A percentile compares a stretch with the other conserved stretches of the same genome.
Evolutionary conservation across 1,140 invertebrate genomes (phyloP).

Genomic region (Periplaneta americana): DNA sequence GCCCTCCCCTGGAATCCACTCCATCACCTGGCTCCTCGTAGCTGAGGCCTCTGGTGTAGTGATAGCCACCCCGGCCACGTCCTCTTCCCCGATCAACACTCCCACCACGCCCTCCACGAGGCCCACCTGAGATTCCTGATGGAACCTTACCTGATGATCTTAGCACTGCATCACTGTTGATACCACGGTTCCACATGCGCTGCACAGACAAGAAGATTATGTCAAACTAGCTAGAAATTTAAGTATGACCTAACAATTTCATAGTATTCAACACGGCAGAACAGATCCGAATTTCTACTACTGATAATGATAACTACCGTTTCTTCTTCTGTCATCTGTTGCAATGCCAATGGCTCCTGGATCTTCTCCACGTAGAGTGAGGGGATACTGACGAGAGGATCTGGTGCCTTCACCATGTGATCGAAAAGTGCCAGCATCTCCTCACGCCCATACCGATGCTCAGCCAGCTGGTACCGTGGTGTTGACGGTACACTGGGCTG

Average conservation of each 20-base stretch:
- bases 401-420: slow-evolving; percentile 58
- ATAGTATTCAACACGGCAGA: too few relatives aligned
- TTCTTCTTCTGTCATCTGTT: slow-evolving; percentile 76
- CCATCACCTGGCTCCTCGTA: slow-evolving; percentile 43
- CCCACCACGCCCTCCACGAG: slow-evolving; percentile 47
- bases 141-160: slow-evolving; percentile 34
- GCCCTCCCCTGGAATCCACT: slow-evolving; percentile 38
- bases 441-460: slow-evolving; percentile 77
- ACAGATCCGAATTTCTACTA: too few relatives aligned
- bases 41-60: slow-evolving; percentile 48
- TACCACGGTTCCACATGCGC: slow-evolving; percentile 51
- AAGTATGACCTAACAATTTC: too few relatives aligned
- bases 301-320: too few relatives aligned
- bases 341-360: slow-evolving; percentile 69
- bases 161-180: slow-evolving; percentile 49
- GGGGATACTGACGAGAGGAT: slow-evolving; percentile 54
- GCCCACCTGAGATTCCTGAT: background rate
- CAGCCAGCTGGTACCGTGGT: slow-evolving; percentile 58
- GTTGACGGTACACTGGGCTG: slow-evolving; percentile 27
- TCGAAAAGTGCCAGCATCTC: slow-evolving; percentile 83
- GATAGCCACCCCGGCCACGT: slow-evolving; percentile 46
- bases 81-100: slow-evolving; percentile 51
- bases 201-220: slow-evolving; percentile 28
- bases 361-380: slow-evolving; percentile 67
- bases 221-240: too few relatives aligned